A percentile compares a stretch with the other conserved stretches of the same genome.
These are phyloP conservation scores for Cygnus olor DNA, from an alignment of 2,797 vertebrate species.

Conservation along the genomic window DNA sequence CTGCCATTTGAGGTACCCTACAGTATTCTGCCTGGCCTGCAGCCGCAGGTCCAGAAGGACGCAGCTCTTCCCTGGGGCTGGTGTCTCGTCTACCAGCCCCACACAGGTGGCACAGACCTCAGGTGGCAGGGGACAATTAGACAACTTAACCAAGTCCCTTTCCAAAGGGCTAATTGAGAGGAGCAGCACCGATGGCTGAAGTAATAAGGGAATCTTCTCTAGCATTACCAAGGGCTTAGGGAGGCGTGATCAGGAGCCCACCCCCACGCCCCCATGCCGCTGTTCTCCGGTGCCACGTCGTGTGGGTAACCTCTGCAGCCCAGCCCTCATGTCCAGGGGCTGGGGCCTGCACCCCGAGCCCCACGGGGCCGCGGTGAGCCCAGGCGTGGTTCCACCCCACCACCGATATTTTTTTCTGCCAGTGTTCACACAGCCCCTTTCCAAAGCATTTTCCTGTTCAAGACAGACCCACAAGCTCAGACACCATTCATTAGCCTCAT, in stretches of 20 bases:
- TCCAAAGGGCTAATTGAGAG: constrained; percentile 49
- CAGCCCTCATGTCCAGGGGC: accelerated
- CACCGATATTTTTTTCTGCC: neutral
- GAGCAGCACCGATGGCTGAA: neutral
- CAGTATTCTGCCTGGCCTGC: neutral
- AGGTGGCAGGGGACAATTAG: neutral
- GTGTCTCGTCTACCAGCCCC: neutral
- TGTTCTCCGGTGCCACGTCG: neutral
- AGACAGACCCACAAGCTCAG: neutral
- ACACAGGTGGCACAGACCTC: neutral
- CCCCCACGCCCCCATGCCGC: neutral
- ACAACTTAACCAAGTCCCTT: constrained; percentile 53
- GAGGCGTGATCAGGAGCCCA: neutral
- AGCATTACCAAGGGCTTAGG: constrained; percentile 43
- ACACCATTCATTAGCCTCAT: neutral
- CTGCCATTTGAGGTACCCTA: neutral
- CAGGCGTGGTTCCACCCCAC: neutral
- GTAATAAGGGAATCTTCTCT: neutral
- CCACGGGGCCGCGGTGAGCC: accelerated
- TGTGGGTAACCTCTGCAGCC: neutral
- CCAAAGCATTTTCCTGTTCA: neutral
- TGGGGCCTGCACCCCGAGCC: neutral
- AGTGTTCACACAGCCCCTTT: neutral
- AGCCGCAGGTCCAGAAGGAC: neutral
- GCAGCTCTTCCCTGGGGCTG: neutral